Evolutionary conservation across 2,888 invertebrate species (phyloP).

Genomic region (Xylota sylvarum): DNA sequence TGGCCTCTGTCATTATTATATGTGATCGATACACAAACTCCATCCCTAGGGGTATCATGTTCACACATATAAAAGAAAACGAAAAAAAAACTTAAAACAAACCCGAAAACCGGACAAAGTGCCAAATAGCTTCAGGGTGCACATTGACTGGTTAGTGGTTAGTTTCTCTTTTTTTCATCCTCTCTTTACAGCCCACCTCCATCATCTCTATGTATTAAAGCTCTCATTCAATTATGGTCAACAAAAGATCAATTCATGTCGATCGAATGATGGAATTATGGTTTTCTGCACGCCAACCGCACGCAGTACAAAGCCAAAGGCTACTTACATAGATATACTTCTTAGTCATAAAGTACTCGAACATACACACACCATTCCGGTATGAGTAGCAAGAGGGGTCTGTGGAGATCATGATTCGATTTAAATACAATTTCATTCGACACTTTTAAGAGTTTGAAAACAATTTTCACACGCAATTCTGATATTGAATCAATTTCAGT

Average conservation of each 20-base stretch:
- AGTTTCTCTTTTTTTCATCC: constrained; percentile 38
- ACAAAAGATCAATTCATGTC: constrained; percentile 61
- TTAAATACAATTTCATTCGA: constrained; percentile 61
- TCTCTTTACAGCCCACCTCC: neutral
- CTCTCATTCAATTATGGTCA: constrained; percentile 57
- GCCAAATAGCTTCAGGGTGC: constrained; percentile 57
- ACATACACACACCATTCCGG: neutral
- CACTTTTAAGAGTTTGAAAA: constrained; percentile 48
- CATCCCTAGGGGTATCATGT: constrained; percentile 46
- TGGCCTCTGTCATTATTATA: constrained; percentile 18
- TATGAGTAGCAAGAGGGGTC: neutral
- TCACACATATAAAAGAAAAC: constrained; percentile 25
- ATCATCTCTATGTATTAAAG: neutral
- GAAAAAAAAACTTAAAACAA: constrained; percentile 10
- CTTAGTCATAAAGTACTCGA: constrained; percentile 16
- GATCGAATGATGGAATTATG: constrained; percentile 65
- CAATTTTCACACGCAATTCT: constrained; percentile 54
- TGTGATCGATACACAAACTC: constrained; percentile 7
- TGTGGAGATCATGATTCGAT: constrained; percentile 39
- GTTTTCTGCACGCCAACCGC: constrained; percentile 63
- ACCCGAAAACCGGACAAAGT: constrained; percentile 38
- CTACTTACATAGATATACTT: constrained; percentile 8
- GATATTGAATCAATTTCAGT: neutral
- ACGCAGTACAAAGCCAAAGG: constrained; percentile 42
- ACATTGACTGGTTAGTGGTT: constrained; percentile 16